Conservation (phyloP, 2,888 invertebrate species). For the Aphidoletes aphidimyza region DNA sequence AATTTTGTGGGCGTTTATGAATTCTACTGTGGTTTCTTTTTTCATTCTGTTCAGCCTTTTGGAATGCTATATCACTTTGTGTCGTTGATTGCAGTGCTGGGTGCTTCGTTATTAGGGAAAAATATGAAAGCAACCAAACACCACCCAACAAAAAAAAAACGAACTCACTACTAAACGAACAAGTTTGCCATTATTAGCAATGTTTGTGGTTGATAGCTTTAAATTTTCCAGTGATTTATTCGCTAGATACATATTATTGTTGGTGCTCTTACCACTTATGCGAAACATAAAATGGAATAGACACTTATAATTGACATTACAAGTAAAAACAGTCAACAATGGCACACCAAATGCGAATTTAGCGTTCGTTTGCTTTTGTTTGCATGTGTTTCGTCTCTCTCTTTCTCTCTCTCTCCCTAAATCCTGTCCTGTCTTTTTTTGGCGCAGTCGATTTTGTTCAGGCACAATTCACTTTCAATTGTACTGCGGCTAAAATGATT, state of each 20-base stretch:
- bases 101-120: not conserved
- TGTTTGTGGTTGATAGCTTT: conserved; percentile 20
- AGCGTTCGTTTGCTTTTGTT: not conserved
- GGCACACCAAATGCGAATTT: not conserved
- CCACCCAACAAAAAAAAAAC: no score
- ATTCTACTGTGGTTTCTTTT: not conserved
- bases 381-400: no score
- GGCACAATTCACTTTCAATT: no score
- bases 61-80: no score
- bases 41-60: not conserved
- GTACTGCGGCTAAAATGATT: no score
- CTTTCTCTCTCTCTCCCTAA: no score
- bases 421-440: no score
- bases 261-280: not conserved
- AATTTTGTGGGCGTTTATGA: not conserved
- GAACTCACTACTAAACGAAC: not conserved
- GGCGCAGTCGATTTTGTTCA: no score
- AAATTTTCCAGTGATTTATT: conserved; percentile 38
- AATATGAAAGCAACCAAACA: not conserved
- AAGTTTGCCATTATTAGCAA: conserved; percentile 22
- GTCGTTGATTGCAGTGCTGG: not conserved
- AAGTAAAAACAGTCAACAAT: not conserved
- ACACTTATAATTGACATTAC: not conserved
- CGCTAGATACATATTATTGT: not conserved
- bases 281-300: conserved; percentile 2